Evolutionary conservation across 2,888 invertebrate genomes (phyloP).

Genomic region (Unio pictorum): DNA sequence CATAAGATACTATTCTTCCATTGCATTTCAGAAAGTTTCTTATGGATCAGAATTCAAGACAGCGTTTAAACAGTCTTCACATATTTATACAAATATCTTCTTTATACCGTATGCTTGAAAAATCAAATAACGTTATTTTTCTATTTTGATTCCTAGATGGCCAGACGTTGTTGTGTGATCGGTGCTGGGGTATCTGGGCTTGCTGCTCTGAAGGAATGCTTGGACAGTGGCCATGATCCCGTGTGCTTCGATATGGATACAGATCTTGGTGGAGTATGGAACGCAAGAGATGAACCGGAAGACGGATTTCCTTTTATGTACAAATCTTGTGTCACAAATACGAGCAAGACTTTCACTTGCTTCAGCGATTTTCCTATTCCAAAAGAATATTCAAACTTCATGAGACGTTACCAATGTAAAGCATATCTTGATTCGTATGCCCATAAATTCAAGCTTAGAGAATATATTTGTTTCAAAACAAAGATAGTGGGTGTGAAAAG

Average conservation of each 20-base stretch:
- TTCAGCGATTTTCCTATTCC: conserved; percentile 27
- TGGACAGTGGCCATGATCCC: conserved; percentile 19
- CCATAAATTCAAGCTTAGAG: conserved; percentile 10
- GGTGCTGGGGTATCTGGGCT: conserved; percentile 24
- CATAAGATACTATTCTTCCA: too few relatives aligned
- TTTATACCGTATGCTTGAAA: too few relatives aligned
- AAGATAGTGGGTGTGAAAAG: conserved; percentile 13
- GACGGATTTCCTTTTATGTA: conserved; percentile 19
- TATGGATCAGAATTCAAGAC: too few relatives aligned
- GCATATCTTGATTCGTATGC: conserved; percentile 18
- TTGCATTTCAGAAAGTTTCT: too few relatives aligned
- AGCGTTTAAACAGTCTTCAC: too few relatives aligned
- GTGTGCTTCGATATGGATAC: conserved; percentile 24
- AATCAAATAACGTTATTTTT: too few relatives aligned
- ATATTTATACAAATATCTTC: too few relatives aligned
- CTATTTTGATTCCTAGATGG: conserved; percentile 4
- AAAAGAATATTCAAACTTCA: conserved; percentile 26
- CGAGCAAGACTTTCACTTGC: conserved; percentile 25
- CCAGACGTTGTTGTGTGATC: conserved; percentile 13
- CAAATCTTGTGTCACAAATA: conserved; percentile 25
- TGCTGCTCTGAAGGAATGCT: conserved; percentile 13
- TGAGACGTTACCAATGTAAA: conserved; percentile 21
- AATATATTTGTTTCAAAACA: conserved; percentile 12
- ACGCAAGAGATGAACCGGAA: conserved; percentile 12
- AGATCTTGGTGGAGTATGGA: conserved; percentile 26